These are phyloP conservation scores for Staurois parvus DNA, from an alignment of 2,797 vertebrate species.

Conservation along the genomic window DNA sequence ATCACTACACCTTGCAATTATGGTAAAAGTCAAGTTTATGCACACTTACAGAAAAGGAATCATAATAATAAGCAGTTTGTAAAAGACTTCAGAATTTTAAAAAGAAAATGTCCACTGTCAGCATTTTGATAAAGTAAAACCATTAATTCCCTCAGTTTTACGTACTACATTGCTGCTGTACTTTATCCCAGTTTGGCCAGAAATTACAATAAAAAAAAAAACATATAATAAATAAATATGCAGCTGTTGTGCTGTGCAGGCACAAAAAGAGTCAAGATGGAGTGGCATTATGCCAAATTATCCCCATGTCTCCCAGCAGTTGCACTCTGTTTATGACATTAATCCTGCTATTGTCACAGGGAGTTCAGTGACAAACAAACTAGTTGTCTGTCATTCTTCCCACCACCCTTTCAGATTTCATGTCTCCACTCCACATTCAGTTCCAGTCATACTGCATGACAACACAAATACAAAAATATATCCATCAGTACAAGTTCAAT, in stretches of 20 bases:
- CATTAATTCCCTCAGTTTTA: background rate
- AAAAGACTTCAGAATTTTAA: background rate
- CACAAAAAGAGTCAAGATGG: conserved; percentile 31
- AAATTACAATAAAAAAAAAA: background rate
- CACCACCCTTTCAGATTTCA: conserved; percentile 37
- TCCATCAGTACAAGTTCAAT: conserved; percentile 15
- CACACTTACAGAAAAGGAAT: background rate
- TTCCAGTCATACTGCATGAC: conserved; percentile 7
- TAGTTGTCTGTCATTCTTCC: conserved; percentile 51
- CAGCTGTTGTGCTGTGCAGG: conserved; percentile 20
- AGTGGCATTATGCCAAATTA: conserved; percentile 52
- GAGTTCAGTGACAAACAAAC: conserved; percentile 40
- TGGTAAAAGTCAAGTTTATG: background rate
- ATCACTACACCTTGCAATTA: background rate
- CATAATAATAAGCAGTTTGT: background rate
- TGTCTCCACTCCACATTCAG: conserved; percentile 8
- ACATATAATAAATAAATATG: conserved; percentile 16
- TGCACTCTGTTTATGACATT: conserved; percentile 36
- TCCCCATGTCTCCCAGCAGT: conserved; percentile 33
- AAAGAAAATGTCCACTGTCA: background rate
- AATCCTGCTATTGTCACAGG: conserved; percentile 46
- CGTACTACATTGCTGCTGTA: background rate
- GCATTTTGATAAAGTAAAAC: background rate
- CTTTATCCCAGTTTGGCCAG: background rate
- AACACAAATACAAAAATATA: background rate